These are phyloP conservation scores for Eupsilia transversa DNA, from an alignment of 2,888 invertebrate genomes.

Conservation along the genomic window DNA sequence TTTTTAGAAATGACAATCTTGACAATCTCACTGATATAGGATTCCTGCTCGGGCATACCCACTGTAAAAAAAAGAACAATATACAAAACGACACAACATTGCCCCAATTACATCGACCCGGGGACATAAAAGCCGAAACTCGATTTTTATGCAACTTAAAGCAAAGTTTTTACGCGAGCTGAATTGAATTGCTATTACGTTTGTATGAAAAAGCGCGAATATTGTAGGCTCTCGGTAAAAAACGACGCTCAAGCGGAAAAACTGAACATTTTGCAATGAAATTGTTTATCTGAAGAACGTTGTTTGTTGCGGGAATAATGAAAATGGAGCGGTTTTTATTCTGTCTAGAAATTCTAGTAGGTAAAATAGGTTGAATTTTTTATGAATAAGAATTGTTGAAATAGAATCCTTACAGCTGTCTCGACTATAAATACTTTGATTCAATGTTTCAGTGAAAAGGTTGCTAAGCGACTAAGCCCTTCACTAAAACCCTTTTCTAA, in stretches of 20 bases:
- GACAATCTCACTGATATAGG: no score
- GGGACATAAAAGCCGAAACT: constrained; percentile 43
- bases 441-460: background rate
- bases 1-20: no score
- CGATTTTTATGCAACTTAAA: constrained; percentile 62
- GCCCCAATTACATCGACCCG: constrained; percentile 46
- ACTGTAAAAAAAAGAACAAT: constrained; percentile 25
- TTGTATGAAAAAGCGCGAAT: constrained; percentile 67
- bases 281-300: constrained; percentile 62
- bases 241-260: constrained; percentile 58
- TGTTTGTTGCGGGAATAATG: constrained; percentile 46
- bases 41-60: no score
- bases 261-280: constrained; percentile 57
- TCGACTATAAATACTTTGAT: background rate
- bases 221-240: constrained; percentile 68
- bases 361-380: constrained; percentile 24
- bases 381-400: background rate
- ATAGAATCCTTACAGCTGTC: background rate
- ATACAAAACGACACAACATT: constrained; percentile 38
- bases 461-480: background rate
- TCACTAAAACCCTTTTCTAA: background rate
- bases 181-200: constrained; percentile 70
- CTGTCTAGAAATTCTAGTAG: constrained; percentile 4
- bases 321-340: constrained; percentile 27
- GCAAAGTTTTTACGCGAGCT: constrained; percentile 69